These are phyloP conservation scores for Columbina picui DNA, from an alignment of 2,113 vertebrate genomes.

Conservation along the genomic window DNA sequence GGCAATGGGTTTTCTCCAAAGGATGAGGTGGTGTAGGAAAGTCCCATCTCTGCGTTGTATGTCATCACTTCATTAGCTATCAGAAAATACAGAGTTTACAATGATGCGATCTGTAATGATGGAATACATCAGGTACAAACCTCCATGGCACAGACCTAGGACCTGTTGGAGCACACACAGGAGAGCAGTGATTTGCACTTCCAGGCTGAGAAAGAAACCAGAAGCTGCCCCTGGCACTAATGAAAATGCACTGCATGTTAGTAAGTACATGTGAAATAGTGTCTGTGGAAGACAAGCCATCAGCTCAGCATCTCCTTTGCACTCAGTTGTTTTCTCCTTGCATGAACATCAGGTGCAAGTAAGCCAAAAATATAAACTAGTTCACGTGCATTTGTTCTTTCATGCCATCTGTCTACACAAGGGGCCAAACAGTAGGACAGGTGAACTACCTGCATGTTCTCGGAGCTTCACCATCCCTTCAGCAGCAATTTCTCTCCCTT, in stretches of 20 bases:
- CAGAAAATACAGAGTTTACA: background rate
- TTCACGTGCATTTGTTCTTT: background rate
- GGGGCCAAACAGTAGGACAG: background rate
- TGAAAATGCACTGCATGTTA: background rate
- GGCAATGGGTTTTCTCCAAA: background rate
- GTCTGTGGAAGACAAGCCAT: background rate
- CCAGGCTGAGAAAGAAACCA: background rate
- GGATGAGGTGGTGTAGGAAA: background rate
- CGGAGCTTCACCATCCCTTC: background rate
- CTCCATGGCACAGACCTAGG: background rate
- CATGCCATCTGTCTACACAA: rapidly evolving
- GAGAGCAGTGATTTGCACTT: background rate
- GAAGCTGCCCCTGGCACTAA: background rate
- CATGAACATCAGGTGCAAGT: background rate
- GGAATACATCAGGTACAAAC: background rate
- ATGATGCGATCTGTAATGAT: background rate
- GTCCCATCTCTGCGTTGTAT: rapidly evolving
- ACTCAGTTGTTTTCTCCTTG: background rate
- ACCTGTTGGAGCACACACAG: background rate
- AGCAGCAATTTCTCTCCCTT: background rate
- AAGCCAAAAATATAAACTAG: background rate
- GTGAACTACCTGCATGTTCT: background rate
- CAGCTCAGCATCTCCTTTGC: background rate
- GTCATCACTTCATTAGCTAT: background rate
- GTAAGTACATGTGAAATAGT: background rate